Percentiles rank a stretch among this genome's conserved stretches.
phyloP scores from a whole-genome alignment of 2,888 invertebrate species.

The Drosophila villosipedis region DNA sequence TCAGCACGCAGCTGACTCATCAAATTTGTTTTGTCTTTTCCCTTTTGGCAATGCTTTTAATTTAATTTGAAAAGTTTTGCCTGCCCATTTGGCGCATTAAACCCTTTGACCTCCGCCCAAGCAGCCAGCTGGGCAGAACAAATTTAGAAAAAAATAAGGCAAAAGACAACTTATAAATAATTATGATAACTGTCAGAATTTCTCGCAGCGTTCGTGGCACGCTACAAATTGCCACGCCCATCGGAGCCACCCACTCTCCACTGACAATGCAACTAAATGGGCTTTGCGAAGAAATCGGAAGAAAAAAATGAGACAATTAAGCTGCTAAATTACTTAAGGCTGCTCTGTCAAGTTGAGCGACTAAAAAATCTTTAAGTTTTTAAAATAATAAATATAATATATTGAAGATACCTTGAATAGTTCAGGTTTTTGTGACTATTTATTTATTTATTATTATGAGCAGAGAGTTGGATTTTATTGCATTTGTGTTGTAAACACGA shows the following conservation, averaged over 20 bases:
- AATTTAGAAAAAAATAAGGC: slow-evolving; percentile 36
- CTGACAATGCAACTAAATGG: slow-evolving; percentile 50
- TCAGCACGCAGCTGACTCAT: slow-evolving; percentile 76
- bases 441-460: not conserved
- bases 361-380: not conserved
- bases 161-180: slow-evolving; percentile 75
- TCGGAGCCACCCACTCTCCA: slow-evolving; percentile 14
- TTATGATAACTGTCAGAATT: slow-evolving; percentile 76
- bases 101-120: slow-evolving; percentile 60
- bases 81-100: slow-evolving; percentile 76
- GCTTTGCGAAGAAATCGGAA: not conserved
- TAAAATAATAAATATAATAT: too few species aligned
- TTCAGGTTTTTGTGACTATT: not conserved
- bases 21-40: slow-evolving; percentile 73
- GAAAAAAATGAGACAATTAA: slow-evolving; percentile 44
- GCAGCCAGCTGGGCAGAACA: slow-evolving; percentile 21
- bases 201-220: slow-evolving; percentile 31
- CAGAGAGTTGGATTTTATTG: too few species aligned
- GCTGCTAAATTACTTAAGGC: slow-evolving; percentile 39
- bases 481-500: too few species aligned
- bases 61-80: slow-evolving; percentile 82
- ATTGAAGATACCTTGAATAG: not conserved
- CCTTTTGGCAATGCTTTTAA: slow-evolving; percentile 76
- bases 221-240: slow-evolving; percentile 49
- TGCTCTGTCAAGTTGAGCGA: not conserved